Percentiles rank a stretch among this genome's conserved stretches.
These are phyloP conservation scores for Eucera pruinosa DNA, from an alignment of 2,888 invertebrate genomes.

Conservation along the genomic window DNA sequence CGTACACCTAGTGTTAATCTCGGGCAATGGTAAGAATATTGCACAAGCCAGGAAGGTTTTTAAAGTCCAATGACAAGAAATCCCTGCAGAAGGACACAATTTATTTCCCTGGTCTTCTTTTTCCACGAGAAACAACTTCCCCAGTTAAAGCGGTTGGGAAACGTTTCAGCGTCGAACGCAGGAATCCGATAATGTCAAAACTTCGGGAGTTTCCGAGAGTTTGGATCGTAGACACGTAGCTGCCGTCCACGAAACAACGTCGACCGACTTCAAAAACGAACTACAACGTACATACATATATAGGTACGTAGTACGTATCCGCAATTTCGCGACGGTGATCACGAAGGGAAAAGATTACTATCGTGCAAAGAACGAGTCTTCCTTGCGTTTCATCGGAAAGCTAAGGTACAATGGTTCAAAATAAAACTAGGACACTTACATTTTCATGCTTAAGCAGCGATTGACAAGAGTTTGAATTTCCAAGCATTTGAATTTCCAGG, in stretches of 20 bases:
- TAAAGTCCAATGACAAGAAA: background rate
- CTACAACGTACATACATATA: too few species aligned
- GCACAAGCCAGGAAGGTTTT: too few species aligned
- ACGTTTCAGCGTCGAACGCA: background rate
- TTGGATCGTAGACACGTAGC: background rate
- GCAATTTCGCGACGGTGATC: conserved; percentile 25
- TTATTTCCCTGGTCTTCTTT: conserved; percentile 2
- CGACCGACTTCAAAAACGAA: background rate
- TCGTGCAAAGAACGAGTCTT: too few species aligned
- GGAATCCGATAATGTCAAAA: conserved; percentile 8
- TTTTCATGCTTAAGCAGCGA: too few species aligned
- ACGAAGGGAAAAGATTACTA: background rate
- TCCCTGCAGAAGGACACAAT: background rate
- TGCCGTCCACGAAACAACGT: background rate
- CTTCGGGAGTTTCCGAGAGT: background rate
- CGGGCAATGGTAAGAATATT: too few species aligned
- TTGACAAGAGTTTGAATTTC: too few species aligned
- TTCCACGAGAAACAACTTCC: conserved; percentile 4
- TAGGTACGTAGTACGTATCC: too few species aligned
- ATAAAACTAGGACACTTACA: too few species aligned
- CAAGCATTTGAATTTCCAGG: too few species aligned
- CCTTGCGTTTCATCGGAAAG: too few species aligned
- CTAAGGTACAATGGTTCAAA: too few species aligned
- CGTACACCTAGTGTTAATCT: too few species aligned
- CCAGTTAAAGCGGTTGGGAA: background rate